These are phyloP conservation scores for Venturia canescens DNA, from an alignment of 1,140 invertebrate genomes.

Conservation along the genomic window DNA sequence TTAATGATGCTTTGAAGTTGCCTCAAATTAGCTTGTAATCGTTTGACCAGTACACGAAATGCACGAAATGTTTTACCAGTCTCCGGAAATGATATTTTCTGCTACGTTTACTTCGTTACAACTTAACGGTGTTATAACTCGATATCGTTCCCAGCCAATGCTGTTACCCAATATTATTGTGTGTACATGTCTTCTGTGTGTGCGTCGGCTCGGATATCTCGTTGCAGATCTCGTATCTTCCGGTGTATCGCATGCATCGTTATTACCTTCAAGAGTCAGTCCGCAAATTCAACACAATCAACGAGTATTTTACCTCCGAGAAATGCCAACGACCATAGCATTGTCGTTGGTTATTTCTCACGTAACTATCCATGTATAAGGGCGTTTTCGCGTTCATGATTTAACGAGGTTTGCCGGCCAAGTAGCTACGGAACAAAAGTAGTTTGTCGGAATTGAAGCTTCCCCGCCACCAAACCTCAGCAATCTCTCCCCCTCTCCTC, in stretches of 20 bases:
- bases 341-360: slow-evolving; percentile 39
- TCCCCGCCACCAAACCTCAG: slow-evolving; percentile 4
- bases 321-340: neutral
- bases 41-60: no score
- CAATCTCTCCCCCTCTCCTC: neutral
- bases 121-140: neutral
- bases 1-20: no score
- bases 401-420: slow-evolving; percentile 67
- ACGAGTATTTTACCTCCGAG: neutral
- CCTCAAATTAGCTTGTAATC: no score
- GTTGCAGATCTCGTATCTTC: neutral
- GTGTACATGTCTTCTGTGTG: no score
- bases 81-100: no score
- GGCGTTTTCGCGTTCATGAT: slow-evolving; percentile 55
- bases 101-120: neutral
- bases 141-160: neutral
- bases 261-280: neutral
- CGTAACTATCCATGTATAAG: slow-evolving; percentile 52
- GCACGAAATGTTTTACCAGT: no score
- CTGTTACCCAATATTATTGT: neutral
- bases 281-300: neutral
- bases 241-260: neutral
- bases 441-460: slow-evolving; percentile 62
- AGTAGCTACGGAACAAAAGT: slow-evolving; percentile 66
- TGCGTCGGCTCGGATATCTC: neutral